Evolutionary conservation across 2,888 invertebrate species (phyloP), one percentile per base, ranked within the genome.

Genomic region (Margaritifera margaritifera): DNA sequence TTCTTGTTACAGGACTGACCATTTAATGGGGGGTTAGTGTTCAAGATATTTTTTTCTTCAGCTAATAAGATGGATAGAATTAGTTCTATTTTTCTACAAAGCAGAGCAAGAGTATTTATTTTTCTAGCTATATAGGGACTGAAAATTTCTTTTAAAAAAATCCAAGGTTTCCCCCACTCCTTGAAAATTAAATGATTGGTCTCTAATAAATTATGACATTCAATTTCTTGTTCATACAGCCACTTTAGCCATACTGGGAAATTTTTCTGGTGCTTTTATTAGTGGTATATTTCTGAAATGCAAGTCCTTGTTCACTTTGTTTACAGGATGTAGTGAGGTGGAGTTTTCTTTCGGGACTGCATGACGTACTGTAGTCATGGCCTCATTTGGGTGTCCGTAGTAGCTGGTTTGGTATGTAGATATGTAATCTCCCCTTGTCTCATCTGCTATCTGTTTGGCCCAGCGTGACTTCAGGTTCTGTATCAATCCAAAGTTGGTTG

Each of bases 401-500:
- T 77, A 86, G 4, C 81, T 78, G 15, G 71, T 71, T 20, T 70
- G 71, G 68, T 86, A 86, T 15, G 84, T 86, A 1, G 85, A 83
- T 31, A 68, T 6, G 74, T 79, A 86, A 62, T 87, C 86, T 53
- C 84, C 84, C 54, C 65, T 77, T 0, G 79, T 79, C 65, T 81
- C 82, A 68, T 82, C 77, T 20, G 82, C 84, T 25, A 80, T 72
- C 70, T 83, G 77, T 19, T 74, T 62, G 22, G 62, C 51, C 85
- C 84, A 84, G 62, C 78, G 74, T 1, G 72, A 62, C 66, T 80
- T 78, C 65, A 80, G 72, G n/a, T 75, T 74, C 27, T 80, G 76
- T 2, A 69, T 69, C 62, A 85, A 74, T 15, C 88, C 87, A 79
- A 82, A 88, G 71, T 86, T 88, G 11, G 88, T 88, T 4, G 88